phyloP scores from a whole-genome alignment of 64 coral and sea anemone genomes.

The Astreopora myriophthalma region DNA sequence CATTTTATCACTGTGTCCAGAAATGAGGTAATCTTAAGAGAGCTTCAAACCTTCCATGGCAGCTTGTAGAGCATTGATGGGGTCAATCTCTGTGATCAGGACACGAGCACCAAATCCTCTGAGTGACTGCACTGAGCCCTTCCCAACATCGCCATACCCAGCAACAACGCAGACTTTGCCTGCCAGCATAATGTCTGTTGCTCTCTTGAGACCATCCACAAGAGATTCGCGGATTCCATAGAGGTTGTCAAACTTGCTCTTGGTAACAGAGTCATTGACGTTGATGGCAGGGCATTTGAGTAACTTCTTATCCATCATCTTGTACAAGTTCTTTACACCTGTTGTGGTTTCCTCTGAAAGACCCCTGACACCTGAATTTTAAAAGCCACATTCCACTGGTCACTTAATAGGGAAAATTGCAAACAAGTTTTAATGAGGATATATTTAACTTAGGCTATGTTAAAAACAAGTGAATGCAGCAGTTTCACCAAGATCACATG shows the following conservation, averaged over 20 bases:
- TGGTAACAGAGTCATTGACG: constrained; percentile 98
- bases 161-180: constrained; percentile 96
- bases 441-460: no score
- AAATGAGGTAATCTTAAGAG: background rate
- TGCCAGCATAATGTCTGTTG: constrained; percentile 98
- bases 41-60: constrained; percentile 87
- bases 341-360: constrained; percentile 97
- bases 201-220: constrained; percentile 98
- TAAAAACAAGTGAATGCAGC: no score
- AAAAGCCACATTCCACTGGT: background rate
- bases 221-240: constrained; percentile 98
- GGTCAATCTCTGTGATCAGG: constrained; percentile 93
- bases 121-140: constrained; percentile 93
- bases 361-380: constrained; percentile 68
- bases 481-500: no score
- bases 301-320: constrained; percentile 80
- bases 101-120: constrained; percentile 90
- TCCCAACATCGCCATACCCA: constrained; percentile 99
- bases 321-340: constrained; percentile 96
- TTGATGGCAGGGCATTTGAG: constrained; percentile 91
- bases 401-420: background rate
- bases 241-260: constrained; percentile 99
- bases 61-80: constrained; percentile 99
- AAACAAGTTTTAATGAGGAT: no score
- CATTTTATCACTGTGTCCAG: no score